Evolutionary conservation across 1,140 invertebrate species (phyloP), one percentile per base, ranked within the genome.

Genomic region (Drosophila ambigua): DNA sequence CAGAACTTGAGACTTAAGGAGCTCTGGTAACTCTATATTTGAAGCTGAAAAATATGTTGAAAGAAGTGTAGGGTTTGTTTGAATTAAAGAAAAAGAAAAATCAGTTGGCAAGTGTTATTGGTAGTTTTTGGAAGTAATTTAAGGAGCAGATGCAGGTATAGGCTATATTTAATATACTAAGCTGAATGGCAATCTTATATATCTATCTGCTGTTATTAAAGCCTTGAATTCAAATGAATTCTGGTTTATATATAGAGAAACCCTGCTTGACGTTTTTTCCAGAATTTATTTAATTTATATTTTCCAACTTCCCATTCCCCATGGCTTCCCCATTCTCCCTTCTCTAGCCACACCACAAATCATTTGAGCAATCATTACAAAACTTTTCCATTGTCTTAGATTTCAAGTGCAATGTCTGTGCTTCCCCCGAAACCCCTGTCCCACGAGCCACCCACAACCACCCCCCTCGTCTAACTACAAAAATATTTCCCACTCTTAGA

Each of bases 341-440:
- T 41, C 31, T 20, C 23, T 7, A 50, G 26, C 26, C 43, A 49
- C 31, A 16, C 62, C 23, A 31, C 43, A 28, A 55, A 35, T 4
- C 9, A 35, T 35, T 35, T 11, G 35, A 63, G 55, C 31, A 52
- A 65, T 65, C 53, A 52, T 45, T 74, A 59, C 61, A 65, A 43
- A 59, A 35, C 31, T 53, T 58, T 59, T 74, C 43, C 72, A 74
- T 74, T 74, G 71, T 74, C 54, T 74, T 57, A 44, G 28, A 43
- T 74, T 74, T 74, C 72, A 74, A 74, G 72, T 74, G 72, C 71
- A 74, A 74, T 74, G 72, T 66, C 69, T 73, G 28, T 43, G 49
- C 45, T 39, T 45, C 57, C 20, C 20, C 20, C 20, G 20, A 20
- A 1, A 20, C 35, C 35, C 35, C 20, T 24, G 23, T 16, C 48